phyloP scores from a whole-genome alignment of 2,888 invertebrate species.

The Xanthostigma xanthostigma region DNA sequence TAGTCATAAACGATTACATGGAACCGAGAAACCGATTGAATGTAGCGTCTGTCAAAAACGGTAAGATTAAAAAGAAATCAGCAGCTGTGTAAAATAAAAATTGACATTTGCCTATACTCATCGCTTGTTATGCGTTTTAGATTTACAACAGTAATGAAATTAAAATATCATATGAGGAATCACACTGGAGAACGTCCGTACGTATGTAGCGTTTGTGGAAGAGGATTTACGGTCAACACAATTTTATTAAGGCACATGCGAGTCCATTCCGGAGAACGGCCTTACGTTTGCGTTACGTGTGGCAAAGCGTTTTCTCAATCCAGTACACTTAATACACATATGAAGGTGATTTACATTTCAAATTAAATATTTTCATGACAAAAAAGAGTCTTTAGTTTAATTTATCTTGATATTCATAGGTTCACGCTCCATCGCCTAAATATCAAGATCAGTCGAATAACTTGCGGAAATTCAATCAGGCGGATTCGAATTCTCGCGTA shows the following conservation, averaged over 20 bases:
- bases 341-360: constrained; percentile 22
- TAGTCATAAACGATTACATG: constrained; percentile 29
- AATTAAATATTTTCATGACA: background rate
- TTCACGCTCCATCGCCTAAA: constrained; percentile 23
- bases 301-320: constrained; percentile 31
- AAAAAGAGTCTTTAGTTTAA: background rate
- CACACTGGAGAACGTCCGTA: constrained; percentile 31
- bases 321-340: constrained; percentile 29
- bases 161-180: constrained; percentile 31
- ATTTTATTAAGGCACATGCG: constrained; percentile 29
- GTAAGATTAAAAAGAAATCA: constrained; percentile 14
- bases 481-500: too few relatives aligned
- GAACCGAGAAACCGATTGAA: constrained; percentile 31
- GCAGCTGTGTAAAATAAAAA: background rate
- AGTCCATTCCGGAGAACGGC: constrained; percentile 30
- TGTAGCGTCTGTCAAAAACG: constrained; percentile 29
- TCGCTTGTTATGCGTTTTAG: constrained; percentile 15
- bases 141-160: constrained; percentile 30
- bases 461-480: too few relatives aligned
- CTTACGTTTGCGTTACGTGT: constrained; percentile 30
- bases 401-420: constrained; percentile 13
- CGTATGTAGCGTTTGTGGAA: constrained; percentile 27
- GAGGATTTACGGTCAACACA: constrained; percentile 31
- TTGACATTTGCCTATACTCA: background rate
- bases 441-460: constrained; percentile 17